Conservation (phyloP, 2,888 invertebrate genomes). For the Cantharis nigra region DNA sequence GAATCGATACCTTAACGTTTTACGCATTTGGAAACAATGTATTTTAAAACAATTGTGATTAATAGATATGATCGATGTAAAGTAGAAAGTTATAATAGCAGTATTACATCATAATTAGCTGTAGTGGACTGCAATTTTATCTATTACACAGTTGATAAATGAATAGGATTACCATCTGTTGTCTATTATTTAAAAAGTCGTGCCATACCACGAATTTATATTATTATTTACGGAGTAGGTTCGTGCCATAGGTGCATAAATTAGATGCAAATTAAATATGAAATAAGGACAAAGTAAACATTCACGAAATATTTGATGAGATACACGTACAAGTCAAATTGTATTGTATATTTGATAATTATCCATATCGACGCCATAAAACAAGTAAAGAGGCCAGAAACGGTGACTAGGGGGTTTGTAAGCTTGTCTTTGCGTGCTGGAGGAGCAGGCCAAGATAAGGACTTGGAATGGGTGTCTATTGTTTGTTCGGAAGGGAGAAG, state of each 20-base stretch:
- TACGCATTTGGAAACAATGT: neutral
- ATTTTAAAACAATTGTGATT: slow-evolving; percentile 7
- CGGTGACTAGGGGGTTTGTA: slow-evolving; percentile 25
- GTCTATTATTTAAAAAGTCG: slow-evolving; percentile 1
- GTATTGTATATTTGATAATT: slow-evolving; percentile 36
- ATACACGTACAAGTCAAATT: slow-evolving; percentile 24
- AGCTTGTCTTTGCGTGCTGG: slow-evolving; percentile 35
- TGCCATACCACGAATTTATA: slow-evolving; percentile 23
- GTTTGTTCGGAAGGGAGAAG: slow-evolving; percentile 42
- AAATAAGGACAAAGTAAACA: slow-evolving; percentile 37
- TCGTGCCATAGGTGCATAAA: slow-evolving; percentile 49
- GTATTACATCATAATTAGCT: slow-evolving; percentile 18
- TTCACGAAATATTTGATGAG: slow-evolving; percentile 23
- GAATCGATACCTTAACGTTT: neutral
- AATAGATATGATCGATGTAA: slow-evolving; percentile 23
- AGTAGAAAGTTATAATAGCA: slow-evolving; percentile 13
- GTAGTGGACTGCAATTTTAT: slow-evolving; percentile 1
- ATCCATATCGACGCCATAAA: slow-evolving; percentile 37
- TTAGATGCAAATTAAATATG: slow-evolving; percentile 52
- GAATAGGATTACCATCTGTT: slow-evolving; percentile 16
- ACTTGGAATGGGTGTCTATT: slow-evolving; percentile 42
- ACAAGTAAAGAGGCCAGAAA: slow-evolving; percentile 26
- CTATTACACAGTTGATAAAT: neutral
- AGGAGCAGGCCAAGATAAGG: slow-evolving; percentile 40
- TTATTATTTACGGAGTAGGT: slow-evolving; percentile 37